Evolutionary conservation across 2,797 vertebrate species (phyloP).

Genomic region (Falco naumanni): DNA sequence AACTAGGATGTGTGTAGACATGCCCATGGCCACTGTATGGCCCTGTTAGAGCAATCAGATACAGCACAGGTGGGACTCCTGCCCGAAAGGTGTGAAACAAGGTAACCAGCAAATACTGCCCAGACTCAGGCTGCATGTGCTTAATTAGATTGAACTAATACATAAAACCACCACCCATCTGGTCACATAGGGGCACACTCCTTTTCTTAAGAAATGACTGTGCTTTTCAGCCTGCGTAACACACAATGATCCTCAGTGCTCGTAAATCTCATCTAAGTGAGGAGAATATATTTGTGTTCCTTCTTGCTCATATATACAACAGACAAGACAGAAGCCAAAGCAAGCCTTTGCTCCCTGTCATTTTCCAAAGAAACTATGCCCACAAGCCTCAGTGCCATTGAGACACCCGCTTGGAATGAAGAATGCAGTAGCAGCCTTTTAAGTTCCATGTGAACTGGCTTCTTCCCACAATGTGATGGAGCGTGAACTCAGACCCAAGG

Average conservation of each 20-base stretch:
- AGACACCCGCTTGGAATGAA: neutral
- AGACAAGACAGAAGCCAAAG: neutral
- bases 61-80: neutral
- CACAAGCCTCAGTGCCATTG: neutral
- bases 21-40: neutral
- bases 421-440: neutral
- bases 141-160: neutral
- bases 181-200: neutral
- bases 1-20: neutral
- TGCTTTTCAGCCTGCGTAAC: neutral
- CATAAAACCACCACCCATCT: neutral
- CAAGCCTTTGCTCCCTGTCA: neutral
- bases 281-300: neutral
- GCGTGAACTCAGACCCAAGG: neutral
- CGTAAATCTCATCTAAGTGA: neutral
- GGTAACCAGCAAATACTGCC: neutral
- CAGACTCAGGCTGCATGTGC: neutral
- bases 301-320: neutral
- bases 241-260: neutral
- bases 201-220: neutral
- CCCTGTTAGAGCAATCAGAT: neutral
- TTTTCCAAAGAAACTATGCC: neutral
- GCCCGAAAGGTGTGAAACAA: neutral
- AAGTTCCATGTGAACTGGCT: neutral
- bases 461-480: neutral